Percentiles rank a stretch among this genome's conserved stretches.
phyloP scores from a whole-genome alignment of 64 coral and sea anemone species.

The Montipora sp. region DNA sequence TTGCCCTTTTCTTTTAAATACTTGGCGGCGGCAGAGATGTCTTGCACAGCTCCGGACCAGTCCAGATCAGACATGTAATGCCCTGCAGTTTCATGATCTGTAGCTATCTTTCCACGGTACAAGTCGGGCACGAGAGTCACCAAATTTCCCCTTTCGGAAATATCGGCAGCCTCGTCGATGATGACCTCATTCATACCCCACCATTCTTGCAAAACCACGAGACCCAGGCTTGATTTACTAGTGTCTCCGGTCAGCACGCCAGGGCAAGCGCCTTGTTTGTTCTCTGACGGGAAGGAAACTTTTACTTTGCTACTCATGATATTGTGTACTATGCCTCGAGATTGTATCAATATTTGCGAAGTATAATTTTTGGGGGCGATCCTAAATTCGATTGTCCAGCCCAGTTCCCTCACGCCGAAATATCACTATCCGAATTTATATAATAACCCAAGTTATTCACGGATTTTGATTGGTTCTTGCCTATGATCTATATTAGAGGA shows the following conservation, averaged over 20 bases:
- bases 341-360: too few relatives aligned
- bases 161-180: conserved; percentile 51
- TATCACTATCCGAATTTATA: too few relatives aligned
- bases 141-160: conserved; percentile 55
- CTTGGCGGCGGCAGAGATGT: conserved; percentile 67
- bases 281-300: conserved; percentile 31
- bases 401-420: too few relatives aligned
- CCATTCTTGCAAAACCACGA: conserved; percentile 77
- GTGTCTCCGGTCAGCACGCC: conserved; percentile 37
- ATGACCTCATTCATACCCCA: conserved; percentile 72
- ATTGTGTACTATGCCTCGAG: too few relatives aligned
- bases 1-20: conserved; percentile 66
- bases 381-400: too few relatives aligned
- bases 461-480: too few relatives aligned
- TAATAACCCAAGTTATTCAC: too few relatives aligned
- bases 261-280: conserved; percentile 22
- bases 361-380: too few relatives aligned
- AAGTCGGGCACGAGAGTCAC: conserved; percentile 67
- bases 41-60: conserved; percentile 57
- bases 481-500: too few relatives aligned
- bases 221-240: conserved; percentile 3
- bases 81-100: conserved; percentile 66
- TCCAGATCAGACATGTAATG: conserved; percentile 60
- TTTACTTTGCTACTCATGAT: conserved; percentile 31
- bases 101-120: conserved; percentile 71